Evolutionary conservation across 2,797 vertebrate genomes (phyloP).

Genomic region (Tokudaia tokunoshimensis): DNA sequence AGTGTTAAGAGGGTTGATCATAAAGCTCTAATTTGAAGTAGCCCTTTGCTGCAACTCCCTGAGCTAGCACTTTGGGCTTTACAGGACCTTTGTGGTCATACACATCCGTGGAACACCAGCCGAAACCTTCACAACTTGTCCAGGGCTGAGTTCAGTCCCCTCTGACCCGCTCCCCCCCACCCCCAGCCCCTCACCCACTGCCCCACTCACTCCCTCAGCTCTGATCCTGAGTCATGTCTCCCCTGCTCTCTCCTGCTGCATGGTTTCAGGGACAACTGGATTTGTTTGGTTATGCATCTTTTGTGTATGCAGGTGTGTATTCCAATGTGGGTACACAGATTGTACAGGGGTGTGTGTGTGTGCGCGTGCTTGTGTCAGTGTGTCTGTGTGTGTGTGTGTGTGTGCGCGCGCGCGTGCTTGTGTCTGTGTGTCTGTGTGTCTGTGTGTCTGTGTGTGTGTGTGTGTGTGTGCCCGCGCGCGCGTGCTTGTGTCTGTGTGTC

Average conservation of each 20-base stretch:
- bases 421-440: too few relatives aligned
- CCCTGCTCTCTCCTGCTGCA: not conserved
- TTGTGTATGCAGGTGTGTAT: not conserved
- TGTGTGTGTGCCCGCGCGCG: not conserved
- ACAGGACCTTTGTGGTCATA: not conserved
- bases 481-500: not conserved
- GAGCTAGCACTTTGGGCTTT: not conserved
- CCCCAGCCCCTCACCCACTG: too few relatives aligned
- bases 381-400: not conserved
- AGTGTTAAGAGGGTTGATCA: accelerated
- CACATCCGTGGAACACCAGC: not conserved
- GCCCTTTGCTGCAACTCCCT: not conserved
- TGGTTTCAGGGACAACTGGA: not conserved
- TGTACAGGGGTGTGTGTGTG: not conserved
- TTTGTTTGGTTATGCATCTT: not conserved
- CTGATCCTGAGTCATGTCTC: too few relatives aligned
- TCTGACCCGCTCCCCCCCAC: not conserved
- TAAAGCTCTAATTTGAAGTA: not conserved
- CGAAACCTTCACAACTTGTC: not conserved
- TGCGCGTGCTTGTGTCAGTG: too few relatives aligned
- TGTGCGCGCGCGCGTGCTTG: too few relatives aligned
- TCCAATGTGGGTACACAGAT: not conserved
- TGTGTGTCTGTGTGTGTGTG: not conserved
- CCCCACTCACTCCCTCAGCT: too few relatives aligned
- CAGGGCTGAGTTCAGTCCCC: not conserved